Evolutionary conservation across 2,888 invertebrate species (phyloP), one percentile per base, ranked within the genome.

Genomic region (Andrena trimmerana): DNA sequence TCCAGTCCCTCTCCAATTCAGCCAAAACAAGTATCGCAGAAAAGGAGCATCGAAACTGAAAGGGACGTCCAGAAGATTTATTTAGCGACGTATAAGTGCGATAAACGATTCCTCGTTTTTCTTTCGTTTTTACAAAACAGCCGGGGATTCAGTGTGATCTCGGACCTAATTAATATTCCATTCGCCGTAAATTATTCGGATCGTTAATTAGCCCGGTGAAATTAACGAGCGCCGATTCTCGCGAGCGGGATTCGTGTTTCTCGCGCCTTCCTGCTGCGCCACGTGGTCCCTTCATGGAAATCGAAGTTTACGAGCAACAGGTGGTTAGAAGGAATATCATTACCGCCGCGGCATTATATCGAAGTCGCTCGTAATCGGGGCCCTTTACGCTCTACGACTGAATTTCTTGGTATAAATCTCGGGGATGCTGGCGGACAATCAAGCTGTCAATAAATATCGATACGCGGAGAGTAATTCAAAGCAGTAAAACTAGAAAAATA

Each of bases 131-230:
- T 1, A 33, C 20, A 52, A 20, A 54, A 54, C 8, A 2, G n/a
- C 29, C 29, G 29, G 31, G 54, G 65, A 50, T 57, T 5, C 36
- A 31, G 16, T 16, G 54, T 10, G n/a, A 66, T 29, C 72, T 20
- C 24, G n/a, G n/a, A 24, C 27, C 73, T 84, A 73, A 81, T 86
- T 86, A 86, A 86, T 84, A 79, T 84, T 81, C 68, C 77, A 66
- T 77, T 86, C 72, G 29, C 60, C 74, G 78, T 79, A 65, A 76
- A 81, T 75, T 71, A 63, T 42, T 62, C 66, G 74, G 83, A 65
- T 82, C 86, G 87, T 90, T 90, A 91, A 90, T 90, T 89, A 85
- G 78, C 78, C 79, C 65, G 81, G 78, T 70, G 81, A 84, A 89
- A 90, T 91, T 89, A 90, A 84, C 77, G 78, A 74, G 65, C 73